Evolutionary conservation across 2,113 vertebrate species (phyloP), one percentile per base, ranked within the genome.

Genomic region (Macquaria ambigua): DNA sequence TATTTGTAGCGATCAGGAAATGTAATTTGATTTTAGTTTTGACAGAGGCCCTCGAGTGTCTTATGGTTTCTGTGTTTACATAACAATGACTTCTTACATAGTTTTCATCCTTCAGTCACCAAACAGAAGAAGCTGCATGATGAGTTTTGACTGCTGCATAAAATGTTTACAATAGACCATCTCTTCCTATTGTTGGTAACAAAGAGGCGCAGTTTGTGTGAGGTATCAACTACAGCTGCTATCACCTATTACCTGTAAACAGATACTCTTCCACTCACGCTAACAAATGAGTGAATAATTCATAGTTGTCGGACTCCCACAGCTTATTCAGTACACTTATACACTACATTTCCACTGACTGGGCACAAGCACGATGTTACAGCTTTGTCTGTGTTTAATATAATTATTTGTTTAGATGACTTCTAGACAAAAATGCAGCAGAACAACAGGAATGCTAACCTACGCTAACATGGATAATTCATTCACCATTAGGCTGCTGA

Each of bases 241-340:
- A 72, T 93, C 87, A 41, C 75, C 81, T 69, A 39, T 89, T 81
- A 89, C 82, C 87, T 89, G 95, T 91, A 95, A 96, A 80, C 71
- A 77, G 95, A 96, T 92, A 91, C 90, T 74, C 37, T 6, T 21
- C 83, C 79, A 87, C 87, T 87, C 83, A 66, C 76, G 5, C 84
- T 78, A 89, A 92, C 92, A 85, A 83, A 82, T 79, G 78, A 87
- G 70, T 96, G 69, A 95, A 96, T 96, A 91, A 96, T 96, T 95
- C 72, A 96, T 94, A 48, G 82, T 37, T 74, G 75, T 66, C 59
- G 81, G 82, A 80, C 91, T 91, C 89, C 92, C 62, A 37, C 62
- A 68, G 88, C 84, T 86, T 74, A 80, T 79, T 66, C 87, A 23
- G 59, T 46, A 58, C 79, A 56, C 84, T 86, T 86, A 34, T 5